Base-by-base conservation (phyloP, 2,888 invertebrate genomes). In the Dryococelus australis region DNA sequence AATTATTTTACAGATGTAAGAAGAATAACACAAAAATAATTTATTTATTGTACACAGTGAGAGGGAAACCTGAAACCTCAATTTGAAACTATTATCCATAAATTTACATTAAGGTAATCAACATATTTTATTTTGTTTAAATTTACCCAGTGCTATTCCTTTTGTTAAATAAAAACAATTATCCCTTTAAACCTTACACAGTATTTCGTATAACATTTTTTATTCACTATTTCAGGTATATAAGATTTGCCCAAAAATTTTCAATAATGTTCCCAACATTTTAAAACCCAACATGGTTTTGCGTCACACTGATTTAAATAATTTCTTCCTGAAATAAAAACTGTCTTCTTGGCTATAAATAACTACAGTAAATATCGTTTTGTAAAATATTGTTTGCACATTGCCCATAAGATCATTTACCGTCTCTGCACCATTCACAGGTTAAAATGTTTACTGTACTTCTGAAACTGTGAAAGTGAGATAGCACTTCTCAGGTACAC, bases 341-440 rank as follows among this genome's bases (percentile, higher is more conserved):
- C 65, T 10, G 65, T n/a, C n/a, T 65, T n/a, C n/a, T 65, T 65
- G 8, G 47, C 47, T 47, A 47, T 47, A 47, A 47, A n/a, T 65
- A 65, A 65, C 65, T 65, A 65, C n/a, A 20, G 65, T n/a, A 65
- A 65, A 65, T n/a, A 65, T 20, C 65, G 8, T 65, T 65, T 65
- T 65, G 65, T 65, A 65, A 65, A 65, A 65, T 65, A 65, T 65
- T 20, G 65, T 65, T 65, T 65, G 65, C 65, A 65, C 65, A 65
- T 65, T 65, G 65, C 65, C 65, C 65, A 65, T 47, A 47, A 47
- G 47, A 47, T 47, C 47, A 47, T 47, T 13, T 47, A 47, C 47
- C 47, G 10, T 47, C 47, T 65, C 65, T 65, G 65, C 20, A n/a
- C 65, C 65, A n/a, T 65, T 65, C 65, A 65, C 65, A 65, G 65